These are phyloP conservation scores for Atlantisia rogersi DNA, from an alignment of 2,113 vertebrate species.

Conservation along the genomic window DNA sequence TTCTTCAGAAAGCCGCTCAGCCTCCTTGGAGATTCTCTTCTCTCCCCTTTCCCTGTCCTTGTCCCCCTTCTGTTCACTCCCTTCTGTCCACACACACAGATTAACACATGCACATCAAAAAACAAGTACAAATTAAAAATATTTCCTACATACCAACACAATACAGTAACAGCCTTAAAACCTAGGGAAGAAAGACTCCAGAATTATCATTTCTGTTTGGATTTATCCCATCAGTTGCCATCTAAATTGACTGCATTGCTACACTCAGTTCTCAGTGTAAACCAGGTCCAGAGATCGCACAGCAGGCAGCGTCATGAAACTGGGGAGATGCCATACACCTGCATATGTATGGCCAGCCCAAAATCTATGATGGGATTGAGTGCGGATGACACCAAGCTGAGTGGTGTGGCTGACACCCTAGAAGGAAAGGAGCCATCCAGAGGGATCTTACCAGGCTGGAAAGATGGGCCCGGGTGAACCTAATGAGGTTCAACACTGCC, in stretches of 20 bases:
- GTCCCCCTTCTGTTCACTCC: neutral
- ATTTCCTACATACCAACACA: neutral
- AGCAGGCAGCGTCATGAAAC: neutral
- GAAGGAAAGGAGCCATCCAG: too few species aligned
- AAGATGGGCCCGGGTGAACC: too few species aligned
- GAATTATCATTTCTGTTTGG: neutral
- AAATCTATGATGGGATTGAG: neutral
- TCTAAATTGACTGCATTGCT: neutral
- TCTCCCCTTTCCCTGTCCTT: slow-evolving; percentile 21
- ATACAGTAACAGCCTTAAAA: neutral
- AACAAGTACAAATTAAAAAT: neutral
- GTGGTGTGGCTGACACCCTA: too few species aligned
- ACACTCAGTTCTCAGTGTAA: neutral
- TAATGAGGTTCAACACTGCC: too few species aligned
- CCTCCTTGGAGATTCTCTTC: neutral
- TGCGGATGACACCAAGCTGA: too few species aligned
- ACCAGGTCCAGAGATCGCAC: neutral
- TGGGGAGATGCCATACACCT: neutral
- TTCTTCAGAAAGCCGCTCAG: slow-evolving; percentile 25
- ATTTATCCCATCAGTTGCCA: neutral
- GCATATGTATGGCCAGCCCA: neutral
- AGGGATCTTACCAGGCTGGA: too few species aligned
- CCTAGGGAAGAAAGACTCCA: neutral
- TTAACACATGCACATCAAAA: neutral
- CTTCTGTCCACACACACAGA: neutral